Evolutionary conservation across 2,113 vertebrate genomes (phyloP).

Genomic region (Stomatorhinus ivindoensis): DNA sequence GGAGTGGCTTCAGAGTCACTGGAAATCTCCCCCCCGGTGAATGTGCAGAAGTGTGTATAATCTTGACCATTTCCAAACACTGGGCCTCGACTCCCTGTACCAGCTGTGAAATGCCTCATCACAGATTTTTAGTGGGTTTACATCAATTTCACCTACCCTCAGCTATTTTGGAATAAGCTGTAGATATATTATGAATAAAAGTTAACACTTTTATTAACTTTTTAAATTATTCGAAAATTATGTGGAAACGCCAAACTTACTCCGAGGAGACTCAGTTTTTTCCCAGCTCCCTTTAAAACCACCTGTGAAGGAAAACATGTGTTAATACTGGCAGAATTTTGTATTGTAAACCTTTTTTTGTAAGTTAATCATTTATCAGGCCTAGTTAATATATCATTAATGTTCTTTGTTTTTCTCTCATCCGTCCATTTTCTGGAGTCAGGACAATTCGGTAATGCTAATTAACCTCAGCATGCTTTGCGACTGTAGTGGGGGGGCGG

Average conservation of each 20-base stretch:
- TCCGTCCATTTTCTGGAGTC: not conserved
- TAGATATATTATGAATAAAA: not conserved
- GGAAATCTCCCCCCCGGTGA: not conserved
- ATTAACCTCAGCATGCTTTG: not conserved
- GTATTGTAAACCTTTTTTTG: not conserved
- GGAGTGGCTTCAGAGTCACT: not conserved
- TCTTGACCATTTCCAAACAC: not conserved
- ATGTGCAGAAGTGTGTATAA: not conserved
- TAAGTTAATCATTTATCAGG: not conserved
- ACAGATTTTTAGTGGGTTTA: not conserved
- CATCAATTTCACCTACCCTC: not conserved
- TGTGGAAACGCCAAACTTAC: slow-evolving; percentile 47
- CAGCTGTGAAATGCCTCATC: not conserved
- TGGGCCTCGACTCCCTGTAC: not conserved
- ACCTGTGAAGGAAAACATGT: slow-evolving; percentile 44
- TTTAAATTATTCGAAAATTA: not conserved
- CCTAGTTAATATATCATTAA: not conserved
- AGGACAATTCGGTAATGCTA: not conserved
- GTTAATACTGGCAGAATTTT: not conserved
- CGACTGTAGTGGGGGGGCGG: no score
- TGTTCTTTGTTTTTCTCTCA: not conserved
- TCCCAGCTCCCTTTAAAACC: slow-evolving; percentile 68
- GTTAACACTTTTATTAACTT: no score
- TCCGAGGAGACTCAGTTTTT: slow-evolving; percentile 68
- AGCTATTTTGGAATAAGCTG: not conserved